phyloP scores from a whole-genome alignment of 1,140 invertebrate genomes.

The Coptotermes formosanus region DNA sequence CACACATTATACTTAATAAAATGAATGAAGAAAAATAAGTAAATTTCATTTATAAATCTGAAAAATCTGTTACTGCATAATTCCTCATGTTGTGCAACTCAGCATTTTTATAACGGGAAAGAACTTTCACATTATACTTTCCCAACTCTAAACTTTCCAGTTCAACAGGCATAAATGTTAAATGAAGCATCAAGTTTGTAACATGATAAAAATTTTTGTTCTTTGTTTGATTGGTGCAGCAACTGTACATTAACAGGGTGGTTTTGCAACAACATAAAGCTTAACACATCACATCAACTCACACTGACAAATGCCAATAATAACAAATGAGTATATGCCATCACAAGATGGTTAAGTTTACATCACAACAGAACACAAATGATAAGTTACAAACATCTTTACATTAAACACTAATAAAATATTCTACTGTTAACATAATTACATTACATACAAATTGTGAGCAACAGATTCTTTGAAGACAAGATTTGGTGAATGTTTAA shows the following conservation, averaged over 20 bases:
- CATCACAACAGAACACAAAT: not conserved
- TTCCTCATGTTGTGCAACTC: not conserved
- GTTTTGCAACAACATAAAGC: constrained; percentile 12
- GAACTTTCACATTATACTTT: not conserved
- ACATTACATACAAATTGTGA: not conserved
- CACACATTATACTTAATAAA: not conserved
- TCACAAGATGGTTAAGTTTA: constrained; percentile 8
- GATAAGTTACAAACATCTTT: constrained; percentile 7
- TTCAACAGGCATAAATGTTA: not conserved
- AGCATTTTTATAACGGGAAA: not conserved
- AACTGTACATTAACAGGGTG: constrained; percentile 14
- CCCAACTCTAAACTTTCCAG: not conserved
- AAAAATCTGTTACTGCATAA: not conserved
- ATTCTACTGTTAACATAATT: constrained; percentile 18
- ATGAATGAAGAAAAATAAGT: not conserved
- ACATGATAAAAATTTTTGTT: not conserved
- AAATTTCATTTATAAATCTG: not conserved
- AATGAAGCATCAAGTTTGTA: not conserved
- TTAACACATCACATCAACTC: constrained; percentile 14
- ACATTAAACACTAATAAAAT: not conserved
- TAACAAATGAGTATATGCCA: constrained; percentile 12
- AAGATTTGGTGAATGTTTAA: not conserved
- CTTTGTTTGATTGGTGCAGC: not conserved
- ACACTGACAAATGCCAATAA: not conserved
- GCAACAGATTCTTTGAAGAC: constrained; percentile 18